These are phyloP conservation scores for Nephrotoma guestfalica DNA, from an alignment of 2,888 invertebrate species.

Conservation along the genomic window DNA sequence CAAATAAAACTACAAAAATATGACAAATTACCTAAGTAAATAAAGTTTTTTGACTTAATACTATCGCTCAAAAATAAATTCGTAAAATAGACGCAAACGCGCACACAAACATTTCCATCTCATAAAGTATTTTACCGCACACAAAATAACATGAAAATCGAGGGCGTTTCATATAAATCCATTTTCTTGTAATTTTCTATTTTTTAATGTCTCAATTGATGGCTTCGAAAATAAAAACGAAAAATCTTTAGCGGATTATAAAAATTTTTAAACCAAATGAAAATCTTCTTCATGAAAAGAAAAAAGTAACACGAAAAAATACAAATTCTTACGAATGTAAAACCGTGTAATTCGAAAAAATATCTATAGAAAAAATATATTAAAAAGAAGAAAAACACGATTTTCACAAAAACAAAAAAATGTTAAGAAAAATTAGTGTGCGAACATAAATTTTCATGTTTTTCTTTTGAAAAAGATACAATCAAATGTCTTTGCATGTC, in stretches of 20 bases:
- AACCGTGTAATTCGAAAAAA: conserved; percentile 1
- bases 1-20: neutral
- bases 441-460: conserved; percentile 4
- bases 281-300: neutral
- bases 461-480: neutral
- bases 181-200: conserved; percentile 2
- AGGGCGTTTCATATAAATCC: neutral
- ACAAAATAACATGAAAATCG: neutral
- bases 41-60: neutral
- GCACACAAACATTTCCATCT: neutral
- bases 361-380: neutral
- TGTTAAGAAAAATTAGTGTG: neutral
- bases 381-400: conserved; percentile 3
- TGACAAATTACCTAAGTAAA: neutral
- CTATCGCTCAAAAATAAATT: neutral
- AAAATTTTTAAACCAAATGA: neutral
- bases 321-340: conserved; percentile 1
- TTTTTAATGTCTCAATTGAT: conserved; percentile 2
- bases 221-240: neutral
- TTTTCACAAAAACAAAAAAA: conserved; percentile 2
- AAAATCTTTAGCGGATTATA: conserved; percentile 3
- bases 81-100: neutral
- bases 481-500: conserved; percentile 5
- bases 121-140: neutral
- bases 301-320: neutral